phyloP scores from a whole-genome alignment of 2,888 invertebrate species.

The Aspidapion aeneum region DNA sequence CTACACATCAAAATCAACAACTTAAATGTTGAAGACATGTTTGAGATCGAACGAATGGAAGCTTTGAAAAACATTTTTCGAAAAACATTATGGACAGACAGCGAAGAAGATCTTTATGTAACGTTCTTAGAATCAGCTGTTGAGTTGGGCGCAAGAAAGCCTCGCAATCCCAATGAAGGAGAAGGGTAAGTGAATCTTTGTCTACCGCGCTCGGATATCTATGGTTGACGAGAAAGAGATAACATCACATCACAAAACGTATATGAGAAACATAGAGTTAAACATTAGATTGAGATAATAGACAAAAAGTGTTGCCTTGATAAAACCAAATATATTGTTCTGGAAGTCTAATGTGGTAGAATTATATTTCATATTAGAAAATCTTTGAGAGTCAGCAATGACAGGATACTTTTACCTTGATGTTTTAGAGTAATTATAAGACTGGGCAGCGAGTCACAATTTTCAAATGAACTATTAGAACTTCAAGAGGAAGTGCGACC shows the following conservation, averaged over 20 bases:
- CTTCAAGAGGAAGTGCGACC: constrained; percentile 80
- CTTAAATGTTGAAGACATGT: constrained; percentile 82
- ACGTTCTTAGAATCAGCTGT: constrained; percentile 84
- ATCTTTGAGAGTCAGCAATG: too few species aligned
- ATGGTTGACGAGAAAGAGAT: too few species aligned
- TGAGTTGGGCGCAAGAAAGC: constrained; percentile 78
- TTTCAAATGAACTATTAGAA: constrained; percentile 65
- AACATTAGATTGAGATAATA: too few species aligned
- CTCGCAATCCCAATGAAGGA: constrained; percentile 76
- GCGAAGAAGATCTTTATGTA: constrained; percentile 70
- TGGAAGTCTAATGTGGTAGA: too few species aligned
- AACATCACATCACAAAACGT: too few species aligned
- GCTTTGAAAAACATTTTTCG: constrained; percentile 74
- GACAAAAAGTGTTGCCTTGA: too few species aligned
- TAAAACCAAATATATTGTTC: too few species aligned
- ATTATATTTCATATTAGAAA: too few species aligned
- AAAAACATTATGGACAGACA: constrained; percentile 74
- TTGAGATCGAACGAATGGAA: constrained; percentile 67
- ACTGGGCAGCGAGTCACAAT: constrained; percentile 71
- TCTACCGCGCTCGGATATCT: too few species aligned
- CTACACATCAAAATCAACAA: constrained; percentile 88
- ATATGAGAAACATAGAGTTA: too few species aligned
- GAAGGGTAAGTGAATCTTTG: constrained; percentile 88
- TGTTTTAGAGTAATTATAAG: constrained; percentile 70
- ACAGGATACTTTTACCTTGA: background rate